Conservation (phyloP, 1,140 invertebrate genomes). For the Apolygus lucorum region DNA sequence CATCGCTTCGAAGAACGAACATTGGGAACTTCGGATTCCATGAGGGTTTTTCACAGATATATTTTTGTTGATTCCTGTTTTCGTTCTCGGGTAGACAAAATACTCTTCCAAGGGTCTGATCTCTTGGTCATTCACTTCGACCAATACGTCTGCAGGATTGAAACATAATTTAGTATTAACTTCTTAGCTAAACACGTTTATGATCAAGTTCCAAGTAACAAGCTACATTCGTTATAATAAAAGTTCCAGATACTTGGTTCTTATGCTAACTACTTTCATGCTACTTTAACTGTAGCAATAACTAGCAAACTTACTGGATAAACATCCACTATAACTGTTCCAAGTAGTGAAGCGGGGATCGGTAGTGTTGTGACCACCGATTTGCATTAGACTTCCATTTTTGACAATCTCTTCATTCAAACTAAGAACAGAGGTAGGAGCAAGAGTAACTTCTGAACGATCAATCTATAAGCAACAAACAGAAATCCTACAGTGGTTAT, state of each 20-base stretch:
- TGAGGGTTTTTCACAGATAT: slow-evolving; percentile 71
- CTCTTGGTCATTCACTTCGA: slow-evolving; percentile 63
- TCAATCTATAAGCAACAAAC: slow-evolving; percentile 53
- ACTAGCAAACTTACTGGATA: slow-evolving; percentile 64
- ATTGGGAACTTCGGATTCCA: slow-evolving; percentile 73
- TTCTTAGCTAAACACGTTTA: too few species aligned
- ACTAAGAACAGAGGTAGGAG: slow-evolving; percentile 54
- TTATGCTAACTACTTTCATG: too few species aligned
- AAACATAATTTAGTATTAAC: too few species aligned
- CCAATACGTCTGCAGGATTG: slow-evolving; percentile 58
- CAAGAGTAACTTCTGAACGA: slow-evolving; percentile 57
- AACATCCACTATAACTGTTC: slow-evolving; percentile 76
- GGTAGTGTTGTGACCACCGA: slow-evolving; percentile 75
- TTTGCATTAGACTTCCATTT: slow-evolving; percentile 65
- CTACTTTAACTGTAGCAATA: too few species aligned
- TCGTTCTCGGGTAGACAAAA: slow-evolving; percentile 73
- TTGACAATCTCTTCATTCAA: slow-evolving; percentile 48
- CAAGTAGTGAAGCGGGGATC: slow-evolving; percentile 69
- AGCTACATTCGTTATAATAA: too few species aligned
- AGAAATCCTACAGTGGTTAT: background rate
- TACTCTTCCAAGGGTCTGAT: slow-evolving; percentile 83
- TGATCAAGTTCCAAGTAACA: slow-evolving; percentile 4
- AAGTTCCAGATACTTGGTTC: too few species aligned
- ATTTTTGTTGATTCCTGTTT: slow-evolving; percentile 67
- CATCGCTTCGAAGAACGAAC: slow-evolving; percentile 61